These are phyloP conservation scores for Pseudomugil gertrudae DNA, from an alignment of 2,797 vertebrate genomes.

Conservation along the genomic window DNA sequence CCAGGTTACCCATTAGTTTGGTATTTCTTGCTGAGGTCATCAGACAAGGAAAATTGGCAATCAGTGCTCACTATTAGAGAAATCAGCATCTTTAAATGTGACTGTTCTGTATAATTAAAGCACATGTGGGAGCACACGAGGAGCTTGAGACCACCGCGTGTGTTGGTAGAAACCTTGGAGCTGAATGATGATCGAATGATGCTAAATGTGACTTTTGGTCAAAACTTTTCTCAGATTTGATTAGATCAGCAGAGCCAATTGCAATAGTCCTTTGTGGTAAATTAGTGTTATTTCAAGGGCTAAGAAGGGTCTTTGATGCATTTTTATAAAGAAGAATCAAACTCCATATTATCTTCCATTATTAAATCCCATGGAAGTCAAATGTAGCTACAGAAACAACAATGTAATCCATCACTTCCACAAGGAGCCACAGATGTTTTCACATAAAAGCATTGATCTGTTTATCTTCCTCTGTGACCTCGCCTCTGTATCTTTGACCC, in stretches of 20 bases:
- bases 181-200: not conserved
- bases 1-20: constrained; percentile 56
- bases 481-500: constrained; percentile 74
- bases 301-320: not conserved
- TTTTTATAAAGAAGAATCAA: not conserved
- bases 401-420: constrained; percentile 47
- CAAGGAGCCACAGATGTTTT: constrained; percentile 64
- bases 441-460: constrained; percentile 75
- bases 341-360: not conserved
- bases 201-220: no score
- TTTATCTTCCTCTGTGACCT: constrained; percentile 74
- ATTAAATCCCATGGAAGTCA: constrained; percentile 9
- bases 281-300: not conserved
- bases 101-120: constrained; percentile 19
- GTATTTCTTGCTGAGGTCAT: constrained; percentile 66
- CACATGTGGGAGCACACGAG: constrained; percentile 8
- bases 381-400: constrained; percentile 27
- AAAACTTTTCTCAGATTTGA: not conserved
- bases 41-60: constrained; percentile 66
- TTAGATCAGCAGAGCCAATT: not conserved
- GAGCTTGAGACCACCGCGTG: not conserved
- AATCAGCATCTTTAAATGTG: constrained; percentile 54
- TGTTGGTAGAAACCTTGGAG: not conserved
- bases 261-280: not conserved
- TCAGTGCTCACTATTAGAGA: constrained; percentile 48